Percentiles rank a stretch among this genome's conserved stretches.
phyloP scores from a whole-genome alignment of 2,888 invertebrate genomes.

The Noctua pronuba region DNA sequence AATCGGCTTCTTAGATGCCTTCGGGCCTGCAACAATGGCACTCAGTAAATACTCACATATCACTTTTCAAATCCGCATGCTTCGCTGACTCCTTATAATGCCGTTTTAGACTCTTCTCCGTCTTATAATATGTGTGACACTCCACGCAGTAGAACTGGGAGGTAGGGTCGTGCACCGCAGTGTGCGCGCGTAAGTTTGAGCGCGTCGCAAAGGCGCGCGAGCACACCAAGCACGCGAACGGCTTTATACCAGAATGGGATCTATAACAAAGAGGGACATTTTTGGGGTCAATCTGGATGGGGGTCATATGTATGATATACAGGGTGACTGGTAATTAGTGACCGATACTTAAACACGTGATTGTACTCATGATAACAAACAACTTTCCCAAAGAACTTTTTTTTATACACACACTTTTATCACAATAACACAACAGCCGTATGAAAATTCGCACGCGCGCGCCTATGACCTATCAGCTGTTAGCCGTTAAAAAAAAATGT shows the following conservation, averaged over 20 bases:
- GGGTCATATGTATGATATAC: background rate
- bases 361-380: no score
- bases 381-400: no score
- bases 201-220: conserved; percentile 43
- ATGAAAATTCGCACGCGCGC: no score
- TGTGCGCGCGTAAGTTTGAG: conserved; percentile 59
- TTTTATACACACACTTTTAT: no score
- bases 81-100: conserved; percentile 50
- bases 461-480: no score
- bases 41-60: conserved; percentile 43
- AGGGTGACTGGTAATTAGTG: no score
- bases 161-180: conserved; percentile 9
- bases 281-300: background rate
- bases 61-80: conserved; percentile 12
- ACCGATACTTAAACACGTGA: no score
- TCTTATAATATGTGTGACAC: conserved; percentile 69
- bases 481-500: no score
- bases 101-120: conserved; percentile 62
- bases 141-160: conserved; percentile 59
- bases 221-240: conserved; percentile 50
- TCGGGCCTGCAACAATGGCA: background rate
- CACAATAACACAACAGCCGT: no score
- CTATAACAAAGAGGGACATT: conserved; percentile 22
- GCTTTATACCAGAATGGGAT: conserved; percentile 51
- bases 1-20: no score